Evolutionary conservation across 2,888 invertebrate species (phyloP), one percentile per base, ranked within the genome.

Genomic region (Tineola bisselliella): DNA sequence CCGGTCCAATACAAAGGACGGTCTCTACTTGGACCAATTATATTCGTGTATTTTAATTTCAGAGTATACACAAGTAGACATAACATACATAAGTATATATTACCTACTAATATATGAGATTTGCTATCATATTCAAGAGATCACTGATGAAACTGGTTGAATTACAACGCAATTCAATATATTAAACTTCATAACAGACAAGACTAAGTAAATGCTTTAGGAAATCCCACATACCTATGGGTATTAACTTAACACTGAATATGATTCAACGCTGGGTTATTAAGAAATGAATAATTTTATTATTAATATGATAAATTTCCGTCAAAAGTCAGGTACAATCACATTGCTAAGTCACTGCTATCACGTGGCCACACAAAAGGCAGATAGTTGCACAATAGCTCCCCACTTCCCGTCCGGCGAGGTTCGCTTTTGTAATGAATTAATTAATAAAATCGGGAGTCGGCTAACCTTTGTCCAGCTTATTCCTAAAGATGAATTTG

Each of bases 381-480:
- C 57, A 68, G 74, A 79, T 84, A 84, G 81, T 82, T 79, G 68
- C 74, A 75, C 75, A 74, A 80, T 59, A 54, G 48, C 48, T 77
- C 72, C 62, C 44, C 43, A 33, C 59, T 59, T 38, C 56, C 62
- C 60, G 57, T 60, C 80, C 79, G 79, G 81, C 80, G 76, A 69
- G 75, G 75, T 75, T 79, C 25, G 15, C 84, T 72, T 83, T 86
- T 86, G 84, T 86, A 84, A 84, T 83, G 79, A 81, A 83, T 86
- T 84, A 86, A 84, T 86, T 86, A 84, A 84, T 86, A 86, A 86
- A 86, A 84, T 84, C 80, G 74, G 79, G 77, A 79, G 75, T 70
- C 69, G 73, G 69, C 5, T 48, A 73, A 73, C 79, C 73, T 77
- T 84, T 86, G 84, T 84, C 82, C 84, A 75, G 25, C 33, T 10